Evolutionary conservation across 2,797 vertebrate genomes (phyloP).

Genomic region (Malacoraja senta): DNA sequence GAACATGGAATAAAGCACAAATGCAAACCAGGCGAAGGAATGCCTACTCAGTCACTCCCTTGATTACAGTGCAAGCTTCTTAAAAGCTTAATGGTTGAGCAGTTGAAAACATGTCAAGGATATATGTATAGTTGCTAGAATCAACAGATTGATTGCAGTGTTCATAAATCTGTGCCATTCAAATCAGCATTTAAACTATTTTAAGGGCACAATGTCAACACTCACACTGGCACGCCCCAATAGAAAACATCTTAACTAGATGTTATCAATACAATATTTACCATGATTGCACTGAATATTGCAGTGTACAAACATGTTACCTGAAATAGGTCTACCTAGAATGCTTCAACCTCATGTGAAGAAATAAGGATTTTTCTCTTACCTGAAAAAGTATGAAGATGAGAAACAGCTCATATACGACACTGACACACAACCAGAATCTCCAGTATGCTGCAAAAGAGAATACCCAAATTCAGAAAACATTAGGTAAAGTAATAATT

Average conservation of each 20-base stretch:
- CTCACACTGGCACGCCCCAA: not conserved
- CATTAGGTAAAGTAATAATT: not conserved
- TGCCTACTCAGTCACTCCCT: not conserved
- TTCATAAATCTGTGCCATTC: not conserved
- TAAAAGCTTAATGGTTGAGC: not conserved
- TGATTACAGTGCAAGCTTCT: not conserved
- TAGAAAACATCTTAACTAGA: not conserved
- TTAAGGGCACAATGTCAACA: not conserved
- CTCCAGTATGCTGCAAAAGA: conserved; percentile 81
- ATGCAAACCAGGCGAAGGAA: not conserved
- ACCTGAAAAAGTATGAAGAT: conserved; percentile 99
- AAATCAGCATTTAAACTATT: conserved; percentile 8
- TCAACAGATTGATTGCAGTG: not conserved
- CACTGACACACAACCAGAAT: conserved; percentile 95
- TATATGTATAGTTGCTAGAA: not conserved
- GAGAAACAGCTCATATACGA: conserved; percentile 95
- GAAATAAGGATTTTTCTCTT: conserved; percentile 43
- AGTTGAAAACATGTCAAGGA: not conserved
- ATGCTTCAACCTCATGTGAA: not conserved
- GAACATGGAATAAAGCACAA: not conserved
- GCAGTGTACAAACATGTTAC: not conserved
- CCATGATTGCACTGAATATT: too few relatives aligned
- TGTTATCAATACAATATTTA: not conserved
- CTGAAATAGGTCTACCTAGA: not conserved
- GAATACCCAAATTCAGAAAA: not conserved